A percentile compares a stretch with the other conserved stretches of the same genome.
Conservation (phyloP, 2,113 vertebrate genomes). For the Apus apus region DNA sequence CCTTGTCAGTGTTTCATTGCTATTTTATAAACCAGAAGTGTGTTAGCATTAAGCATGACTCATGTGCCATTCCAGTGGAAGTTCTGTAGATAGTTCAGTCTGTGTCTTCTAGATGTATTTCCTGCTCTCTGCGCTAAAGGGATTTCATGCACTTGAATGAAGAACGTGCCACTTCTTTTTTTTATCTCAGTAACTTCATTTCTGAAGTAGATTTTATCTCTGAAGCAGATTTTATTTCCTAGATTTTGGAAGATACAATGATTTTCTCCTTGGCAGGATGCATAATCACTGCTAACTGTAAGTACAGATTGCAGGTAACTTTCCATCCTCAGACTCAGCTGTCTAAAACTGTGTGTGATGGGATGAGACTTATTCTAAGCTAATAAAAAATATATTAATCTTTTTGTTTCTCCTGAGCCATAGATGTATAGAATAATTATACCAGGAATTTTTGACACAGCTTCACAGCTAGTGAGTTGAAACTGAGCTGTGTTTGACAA, state of each 20-base stretch:
- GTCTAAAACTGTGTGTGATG: neutral
- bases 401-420: conserved; percentile 14
- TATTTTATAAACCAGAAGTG: neutral
- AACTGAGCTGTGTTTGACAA: conserved; percentile 39
- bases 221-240: conserved; percentile 73
- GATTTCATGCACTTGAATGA: conserved; percentile 28
- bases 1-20: neutral
- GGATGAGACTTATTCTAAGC: neutral
- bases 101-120: conserved; percentile 23
- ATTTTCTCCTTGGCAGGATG: conserved; percentile 93
- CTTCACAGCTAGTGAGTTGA: conserved; percentile 41
- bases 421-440: neutral
- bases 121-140: neutral
- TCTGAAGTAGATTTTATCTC: conserved; percentile 70
- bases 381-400: neutral
- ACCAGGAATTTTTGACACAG: neutral
- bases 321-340: neutral
- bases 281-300: conserved; percentile 93
- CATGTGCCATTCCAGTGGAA: neutral
- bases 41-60: neutral
- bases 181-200: neutral
- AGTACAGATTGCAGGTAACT: conserved; percentile 65
- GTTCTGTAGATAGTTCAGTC: neutral
- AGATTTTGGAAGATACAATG: conserved; percentile 96
- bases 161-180: conserved; percentile 3